phyloP scores from a whole-genome alignment of 2,888 invertebrate genomes.

The Podotricha telesiphe region DNA sequence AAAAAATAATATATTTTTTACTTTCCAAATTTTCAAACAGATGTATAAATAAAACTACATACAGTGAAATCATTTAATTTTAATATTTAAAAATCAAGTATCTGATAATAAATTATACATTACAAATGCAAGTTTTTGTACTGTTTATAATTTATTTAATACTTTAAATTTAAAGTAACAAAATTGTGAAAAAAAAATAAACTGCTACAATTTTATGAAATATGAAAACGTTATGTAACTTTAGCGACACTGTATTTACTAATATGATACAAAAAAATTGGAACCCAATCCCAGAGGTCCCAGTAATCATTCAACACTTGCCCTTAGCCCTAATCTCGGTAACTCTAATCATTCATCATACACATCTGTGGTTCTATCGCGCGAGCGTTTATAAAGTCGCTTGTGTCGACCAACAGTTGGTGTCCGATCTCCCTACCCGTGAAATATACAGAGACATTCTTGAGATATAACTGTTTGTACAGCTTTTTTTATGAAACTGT shows the following conservation, averaged over 20 bases:
- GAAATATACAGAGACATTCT: conserved; percentile 34
- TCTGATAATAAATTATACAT: no score
- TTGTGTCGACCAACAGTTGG: conserved; percentile 64
- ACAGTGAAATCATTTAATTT: no score
- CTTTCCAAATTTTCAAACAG: neutral
- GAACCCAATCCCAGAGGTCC: conserved; percentile 28
- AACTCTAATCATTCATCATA: conserved; percentile 75
- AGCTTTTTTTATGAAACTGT: neutral
- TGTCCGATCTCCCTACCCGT: conserved; percentile 40
- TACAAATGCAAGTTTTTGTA: no score
- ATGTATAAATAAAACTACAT: no score
- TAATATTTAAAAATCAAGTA: no score
- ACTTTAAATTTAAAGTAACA: no score
- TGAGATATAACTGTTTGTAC: neutral
- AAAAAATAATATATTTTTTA: neutral
- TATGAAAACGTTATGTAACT: neutral
- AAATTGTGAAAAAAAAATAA: no score
- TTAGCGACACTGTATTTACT: neutral
- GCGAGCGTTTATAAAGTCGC: conserved; percentile 65
- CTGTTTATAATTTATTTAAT: no score
- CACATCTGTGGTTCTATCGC: conserved; percentile 64
- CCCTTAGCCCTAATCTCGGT: conserved; percentile 56
- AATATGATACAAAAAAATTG: conserved; percentile 1
- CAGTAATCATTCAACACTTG: conserved; percentile 43
- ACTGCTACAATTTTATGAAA: no score